Conservation (phyloP, 2,888 invertebrate genomes). For the Fissipunctia ypsillon region DNA sequence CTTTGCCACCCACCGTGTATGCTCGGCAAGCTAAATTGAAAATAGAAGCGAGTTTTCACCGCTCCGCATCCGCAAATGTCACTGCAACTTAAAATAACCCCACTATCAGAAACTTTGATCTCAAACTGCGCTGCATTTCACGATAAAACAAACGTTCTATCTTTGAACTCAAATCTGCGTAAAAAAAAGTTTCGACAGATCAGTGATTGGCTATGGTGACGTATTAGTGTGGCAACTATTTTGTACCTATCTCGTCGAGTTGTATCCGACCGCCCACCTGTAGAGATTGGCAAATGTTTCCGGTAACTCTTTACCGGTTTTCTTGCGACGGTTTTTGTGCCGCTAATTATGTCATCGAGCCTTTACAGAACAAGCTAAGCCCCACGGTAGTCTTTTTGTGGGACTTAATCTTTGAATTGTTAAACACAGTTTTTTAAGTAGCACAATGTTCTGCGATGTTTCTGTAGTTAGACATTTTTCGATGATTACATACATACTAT, state of each 20-base stretch:
- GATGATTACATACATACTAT: neutral
- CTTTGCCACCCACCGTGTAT: constrained; percentile 61
- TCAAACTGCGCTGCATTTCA: neutral
- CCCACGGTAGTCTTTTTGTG: constrained; percentile 33
- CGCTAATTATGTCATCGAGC: constrained; percentile 77
- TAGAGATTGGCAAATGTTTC: constrained; percentile 83
- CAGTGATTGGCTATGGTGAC: constrained; percentile 52
- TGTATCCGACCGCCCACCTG: constrained; percentile 75
- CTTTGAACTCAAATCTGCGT: constrained; percentile 23
- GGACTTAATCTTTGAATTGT: constrained; percentile 46
- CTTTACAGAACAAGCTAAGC: constrained; percentile 54
- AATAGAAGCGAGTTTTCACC: constrained; percentile 48
- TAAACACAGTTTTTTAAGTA: constrained; percentile 49
- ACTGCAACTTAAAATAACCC: constrained; percentile 41
- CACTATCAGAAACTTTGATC: constrained; percentile 26
- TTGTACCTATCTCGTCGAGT: constrained; percentile 61
- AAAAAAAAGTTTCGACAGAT: constrained; percentile 47
- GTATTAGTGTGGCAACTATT: constrained; percentile 69
- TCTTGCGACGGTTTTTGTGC: constrained; percentile 72
- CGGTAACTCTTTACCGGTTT: constrained; percentile 82
- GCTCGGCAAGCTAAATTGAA: constrained; percentile 40
- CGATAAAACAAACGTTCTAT: constrained; percentile 9
- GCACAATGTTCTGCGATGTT: neutral
- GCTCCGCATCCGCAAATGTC: constrained; percentile 55
- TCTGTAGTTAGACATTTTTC: neutral